A percentile compares a stretch with the other conserved stretches of the same genome.
Evolutionary conservation across 2,797 vertebrate genomes (phyloP).

Genomic region (Peromyscus melanophrys): DNA sequence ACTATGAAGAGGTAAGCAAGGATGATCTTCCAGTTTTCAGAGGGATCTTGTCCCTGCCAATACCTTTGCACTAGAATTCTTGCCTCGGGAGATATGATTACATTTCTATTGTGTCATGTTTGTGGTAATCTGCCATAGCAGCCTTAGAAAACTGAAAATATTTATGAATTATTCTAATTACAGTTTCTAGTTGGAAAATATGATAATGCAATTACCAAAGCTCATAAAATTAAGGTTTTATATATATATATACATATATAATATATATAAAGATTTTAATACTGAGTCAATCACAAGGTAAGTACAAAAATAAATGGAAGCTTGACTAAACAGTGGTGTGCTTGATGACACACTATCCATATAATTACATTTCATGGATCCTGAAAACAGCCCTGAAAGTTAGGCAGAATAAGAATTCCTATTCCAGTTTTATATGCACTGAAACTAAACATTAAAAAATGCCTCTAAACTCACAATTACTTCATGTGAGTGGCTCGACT

Average conservation of each 20-base stretch:
- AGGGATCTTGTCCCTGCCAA: fast-evolving
- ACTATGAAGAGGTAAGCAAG: neutral
- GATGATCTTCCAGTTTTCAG: neutral
- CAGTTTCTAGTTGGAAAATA: neutral
- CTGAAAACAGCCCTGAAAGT: neutral
- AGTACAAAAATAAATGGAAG: neutral
- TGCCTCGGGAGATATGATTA: neutral
- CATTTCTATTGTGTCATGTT: neutral
- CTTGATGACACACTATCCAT: neutral
- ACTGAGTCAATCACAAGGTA: neutral
- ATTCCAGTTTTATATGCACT: neutral
- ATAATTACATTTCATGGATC: neutral
- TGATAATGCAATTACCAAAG: neutral
- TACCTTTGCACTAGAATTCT: neutral
- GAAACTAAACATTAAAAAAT: neutral
- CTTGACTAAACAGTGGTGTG: neutral
- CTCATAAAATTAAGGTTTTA: neutral
- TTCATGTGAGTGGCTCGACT: neutral
- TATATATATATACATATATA: too few relatives aligned
- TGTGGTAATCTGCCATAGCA: neutral
- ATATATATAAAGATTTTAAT: neutral
- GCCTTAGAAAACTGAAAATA: neutral
- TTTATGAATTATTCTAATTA: neutral
- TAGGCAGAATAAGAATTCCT: neutral
- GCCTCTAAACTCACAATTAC: neutral